Base-by-base conservation (phyloP, 2,888 invertebrate species). In the Siphlonurus alternatus region DNA sequence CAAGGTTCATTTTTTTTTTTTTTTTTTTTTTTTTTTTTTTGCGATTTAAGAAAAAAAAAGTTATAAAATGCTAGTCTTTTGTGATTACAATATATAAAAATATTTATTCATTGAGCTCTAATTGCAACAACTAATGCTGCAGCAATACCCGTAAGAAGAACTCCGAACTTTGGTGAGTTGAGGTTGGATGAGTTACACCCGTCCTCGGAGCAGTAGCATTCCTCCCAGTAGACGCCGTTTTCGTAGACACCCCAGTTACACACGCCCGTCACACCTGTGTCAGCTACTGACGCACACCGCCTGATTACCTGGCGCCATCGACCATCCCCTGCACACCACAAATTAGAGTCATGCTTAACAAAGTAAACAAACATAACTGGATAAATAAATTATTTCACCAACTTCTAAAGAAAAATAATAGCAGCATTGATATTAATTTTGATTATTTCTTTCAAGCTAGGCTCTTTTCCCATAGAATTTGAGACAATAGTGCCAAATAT, bases 181-280 rank as follows among this genome's bases (percentile, higher is more conserved):
- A 38, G 38, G 15, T 5, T 10, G 38, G 7, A 5, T 10, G 38
- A 38, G 15, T 96, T 97, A 74, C 96, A 97, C 68, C 89, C 88
- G 72, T 97, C 94, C 65, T 86, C 82, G 0, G 93, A 88, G 74
- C 96, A 97, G 73, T 96, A 97, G 72, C 97, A 97, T 72, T 95
- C 93, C 74, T 97, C 95, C 91, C 93, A 94, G 74, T 95, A 97
- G 0, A 91, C 90, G 2, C 96, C 96, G 70, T 95, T 95, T 68
- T 91, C 89, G 70, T 91, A 86, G 64, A 97, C 91, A 20, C 93
- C 92, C 96, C 96, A 97, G 73, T 95, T 93, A 72, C 97, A 97
- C 0, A 96, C 95, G 64, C 93, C 94, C 0, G 95, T 93, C 0
- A 93, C 92, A 67, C 93, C 93, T 1, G 89, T 92, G 69, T 90